Evolutionary conservation across 2,113 vertebrate genomes (phyloP).

Genomic region (Notiomystis cincta): DNA sequence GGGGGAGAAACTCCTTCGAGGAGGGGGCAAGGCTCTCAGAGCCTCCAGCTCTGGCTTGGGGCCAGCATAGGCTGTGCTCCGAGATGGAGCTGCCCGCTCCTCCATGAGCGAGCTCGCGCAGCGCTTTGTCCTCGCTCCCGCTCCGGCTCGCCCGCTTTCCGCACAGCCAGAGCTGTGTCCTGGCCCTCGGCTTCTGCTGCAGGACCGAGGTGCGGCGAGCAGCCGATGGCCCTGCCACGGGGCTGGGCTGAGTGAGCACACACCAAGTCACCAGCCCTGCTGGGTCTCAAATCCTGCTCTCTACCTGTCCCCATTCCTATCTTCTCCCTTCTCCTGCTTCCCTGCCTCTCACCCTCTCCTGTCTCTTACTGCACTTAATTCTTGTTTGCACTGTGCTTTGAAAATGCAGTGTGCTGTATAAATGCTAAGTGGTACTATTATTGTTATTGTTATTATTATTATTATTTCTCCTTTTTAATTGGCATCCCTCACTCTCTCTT

Average conservation of each 20-base stretch:
- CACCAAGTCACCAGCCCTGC: neutral
- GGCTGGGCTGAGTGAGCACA: neutral
- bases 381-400: conserved; percentile 27
- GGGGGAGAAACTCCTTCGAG: neutral
- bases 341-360: neutral
- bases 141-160: neutral
- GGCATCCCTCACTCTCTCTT: neutral
- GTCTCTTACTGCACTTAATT: too few species aligned
- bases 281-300: neutral
- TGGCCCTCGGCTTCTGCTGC: neutral
- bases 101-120: neutral
- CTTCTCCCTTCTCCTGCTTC: neutral
- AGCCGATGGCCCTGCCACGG: neutral
- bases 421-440: conserved; percentile 1
- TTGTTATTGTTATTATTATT: conserved; percentile 1
- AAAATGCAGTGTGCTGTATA: conserved; percentile 8
- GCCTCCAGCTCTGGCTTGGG: neutral
- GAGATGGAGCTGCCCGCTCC: neutral
- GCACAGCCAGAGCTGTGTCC: neutral
- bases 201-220: neutral
- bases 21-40: neutral
- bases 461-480: neutral
- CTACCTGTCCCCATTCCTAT: neutral
- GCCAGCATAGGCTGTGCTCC: neutral
- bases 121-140: accelerated